phyloP scores from a whole-genome alignment of 2,113 vertebrate species.

The Taurulus bubalis region DNA sequence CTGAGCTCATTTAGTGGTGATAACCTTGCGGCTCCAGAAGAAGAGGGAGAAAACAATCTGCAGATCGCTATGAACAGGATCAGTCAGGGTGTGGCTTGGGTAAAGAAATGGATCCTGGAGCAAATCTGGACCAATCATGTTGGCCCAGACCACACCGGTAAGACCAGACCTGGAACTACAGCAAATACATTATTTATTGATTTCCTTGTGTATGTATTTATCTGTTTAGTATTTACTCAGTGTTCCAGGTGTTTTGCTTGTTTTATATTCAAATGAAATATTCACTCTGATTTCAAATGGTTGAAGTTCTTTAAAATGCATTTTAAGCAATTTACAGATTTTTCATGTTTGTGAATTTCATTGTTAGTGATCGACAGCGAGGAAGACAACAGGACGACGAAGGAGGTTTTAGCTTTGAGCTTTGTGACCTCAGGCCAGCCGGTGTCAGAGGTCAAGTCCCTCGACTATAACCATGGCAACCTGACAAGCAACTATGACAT shows the following conservation, averaged over 20 bases:
- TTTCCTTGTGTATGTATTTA: background rate
- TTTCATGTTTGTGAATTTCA: background rate
- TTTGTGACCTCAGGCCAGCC: slow-evolving; percentile 33
- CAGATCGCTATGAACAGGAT: slow-evolving; percentile 93
- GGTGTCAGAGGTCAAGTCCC: slow-evolving; percentile 68
- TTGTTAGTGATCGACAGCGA: background rate
- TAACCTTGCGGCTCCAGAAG: slow-evolving; percentile 87
- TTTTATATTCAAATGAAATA: background rate
- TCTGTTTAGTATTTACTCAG: background rate
- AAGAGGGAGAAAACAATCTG: slow-evolving; percentile 94
- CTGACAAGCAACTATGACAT: slow-evolving; percentile 55
- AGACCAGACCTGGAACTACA: background rate
- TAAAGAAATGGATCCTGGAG: slow-evolving; percentile 75
- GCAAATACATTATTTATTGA: background rate
- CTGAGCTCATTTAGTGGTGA: slow-evolving; percentile 96
- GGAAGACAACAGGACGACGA: background rate
- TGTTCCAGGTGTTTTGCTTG: background rate
- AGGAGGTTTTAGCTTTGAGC: slow-evolving; percentile 58
- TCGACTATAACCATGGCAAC: slow-evolving; percentile 11
- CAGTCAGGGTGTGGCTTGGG: slow-evolving; percentile 82
- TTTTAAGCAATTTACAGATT: background rate
- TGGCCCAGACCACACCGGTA: slow-evolving; percentile 15
- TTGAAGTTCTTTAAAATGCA: background rate
- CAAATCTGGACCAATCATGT: slow-evolving; percentile 58
- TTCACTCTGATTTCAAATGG: background rate